Evolutionary conservation across 2,888 invertebrate genomes (phyloP).

Genomic region (Melieria picta): DNA sequence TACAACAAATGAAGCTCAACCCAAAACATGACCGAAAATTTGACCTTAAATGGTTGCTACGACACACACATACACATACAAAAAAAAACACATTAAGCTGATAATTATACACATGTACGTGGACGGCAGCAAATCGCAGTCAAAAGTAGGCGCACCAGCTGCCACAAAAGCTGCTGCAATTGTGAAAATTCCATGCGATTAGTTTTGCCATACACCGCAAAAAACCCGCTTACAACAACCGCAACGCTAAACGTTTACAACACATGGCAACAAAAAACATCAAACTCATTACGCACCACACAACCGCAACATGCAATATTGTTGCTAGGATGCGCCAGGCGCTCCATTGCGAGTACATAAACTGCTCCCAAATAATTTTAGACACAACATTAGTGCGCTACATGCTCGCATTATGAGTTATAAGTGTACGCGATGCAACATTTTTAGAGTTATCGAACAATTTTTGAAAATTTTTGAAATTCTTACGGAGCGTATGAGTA

Average conservation of each 20-base stretch:
- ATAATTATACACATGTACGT: too few species aligned
- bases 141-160: background rate
- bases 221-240: background rate
- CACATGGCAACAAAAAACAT: conserved; percentile 13
- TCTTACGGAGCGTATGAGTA: too few species aligned
- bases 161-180: background rate
- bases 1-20: too few species aligned
- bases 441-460: background rate
- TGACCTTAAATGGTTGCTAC: too few species aligned
- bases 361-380: too few species aligned
- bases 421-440: background rate
- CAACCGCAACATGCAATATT: conserved; percentile 24
- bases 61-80: too few species aligned
- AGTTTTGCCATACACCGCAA: conserved; percentile 4
- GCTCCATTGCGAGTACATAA: background rate
- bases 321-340: background rate
- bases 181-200: conserved; percentile 29
- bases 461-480: too few species aligned
- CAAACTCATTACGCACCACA: conserved; percentile 31
- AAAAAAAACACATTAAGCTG: too few species aligned
- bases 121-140: too few species aligned
- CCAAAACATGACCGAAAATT: too few species aligned
- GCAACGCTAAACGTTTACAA: background rate
- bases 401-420: background rate
- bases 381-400: too few species aligned